Conservation (phyloP, 2,797 vertebrate genomes). For the Botia almorhae region DNA sequence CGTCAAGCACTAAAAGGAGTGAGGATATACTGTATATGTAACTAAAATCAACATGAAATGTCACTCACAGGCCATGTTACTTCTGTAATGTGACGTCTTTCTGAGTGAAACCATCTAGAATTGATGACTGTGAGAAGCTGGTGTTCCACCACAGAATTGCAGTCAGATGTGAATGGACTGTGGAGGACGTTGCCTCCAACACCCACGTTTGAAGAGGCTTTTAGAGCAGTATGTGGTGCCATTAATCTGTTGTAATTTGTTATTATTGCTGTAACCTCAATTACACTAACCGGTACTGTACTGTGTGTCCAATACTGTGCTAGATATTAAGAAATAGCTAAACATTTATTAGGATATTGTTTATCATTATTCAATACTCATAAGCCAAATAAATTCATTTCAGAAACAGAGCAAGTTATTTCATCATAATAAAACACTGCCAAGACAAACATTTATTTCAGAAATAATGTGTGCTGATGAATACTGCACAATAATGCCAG, state of each 20-base stretch:
- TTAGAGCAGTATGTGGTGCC: neutral
- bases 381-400: neutral
- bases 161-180: neutral
- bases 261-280: neutral
- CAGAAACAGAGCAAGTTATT: neutral
- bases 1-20: neutral
- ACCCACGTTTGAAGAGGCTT: neutral
- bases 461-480: neutral
- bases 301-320: too few relatives aligned
- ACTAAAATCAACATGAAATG: slow-evolving; percentile 44
- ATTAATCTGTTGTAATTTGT: neutral
- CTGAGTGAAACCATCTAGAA: neutral
- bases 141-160: neutral
- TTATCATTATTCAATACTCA: neutral
- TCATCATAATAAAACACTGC: neutral
- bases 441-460: neutral
- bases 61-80: neutral
- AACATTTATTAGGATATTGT: neutral
- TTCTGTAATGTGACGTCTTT: neutral
- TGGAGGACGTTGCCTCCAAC: neutral
- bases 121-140: too few relatives aligned
- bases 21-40: neutral
- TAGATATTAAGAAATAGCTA: too few relatives aligned
- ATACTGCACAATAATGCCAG: neutral
- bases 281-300: neutral